phyloP scores from a whole-genome alignment of 2,888 invertebrate species.

The Aleiodes testaceus region DNA sequence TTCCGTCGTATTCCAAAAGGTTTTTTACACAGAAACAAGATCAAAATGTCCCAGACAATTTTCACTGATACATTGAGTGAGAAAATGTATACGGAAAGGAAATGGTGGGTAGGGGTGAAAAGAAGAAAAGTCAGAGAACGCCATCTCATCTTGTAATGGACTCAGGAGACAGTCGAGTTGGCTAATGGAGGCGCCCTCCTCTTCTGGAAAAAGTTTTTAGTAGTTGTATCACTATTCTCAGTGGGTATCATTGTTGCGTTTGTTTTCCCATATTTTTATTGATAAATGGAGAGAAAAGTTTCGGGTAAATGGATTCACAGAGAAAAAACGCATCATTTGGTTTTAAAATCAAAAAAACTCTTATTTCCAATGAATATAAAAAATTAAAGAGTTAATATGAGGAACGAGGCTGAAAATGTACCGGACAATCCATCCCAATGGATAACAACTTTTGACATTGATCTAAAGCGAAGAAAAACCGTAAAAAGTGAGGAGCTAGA shows the following conservation, averaged over 20 bases:
- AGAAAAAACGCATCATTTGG: no score
- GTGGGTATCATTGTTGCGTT: slow-evolving; percentile 5
- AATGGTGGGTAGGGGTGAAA: slow-evolving; percentile 53
- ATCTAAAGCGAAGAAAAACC: slow-evolving; percentile 42
- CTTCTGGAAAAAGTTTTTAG: slow-evolving; percentile 71
- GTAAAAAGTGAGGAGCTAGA: slow-evolving; percentile 27
- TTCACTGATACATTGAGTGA: slow-evolving; percentile 14
- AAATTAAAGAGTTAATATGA: no score
- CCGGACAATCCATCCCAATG: slow-evolving; percentile 48
- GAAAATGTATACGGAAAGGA: slow-evolving; percentile 49
- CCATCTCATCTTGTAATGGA: slow-evolving; percentile 73
- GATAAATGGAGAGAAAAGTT: slow-evolving; percentile 7
- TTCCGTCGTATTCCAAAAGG: no score
- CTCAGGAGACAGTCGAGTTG: slow-evolving; percentile 73
- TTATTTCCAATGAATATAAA: no score
- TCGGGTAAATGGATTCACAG: not conserved
- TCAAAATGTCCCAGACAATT: slow-evolving; percentile 1
- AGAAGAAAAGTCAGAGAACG: slow-evolving; percentile 45
- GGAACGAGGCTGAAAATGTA: not conserved
- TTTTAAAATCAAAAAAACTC: no score
- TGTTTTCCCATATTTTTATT: slow-evolving; percentile 2
- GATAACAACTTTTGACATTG: slow-evolving; percentile 59
- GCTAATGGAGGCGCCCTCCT: slow-evolving; percentile 70
- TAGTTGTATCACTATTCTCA: slow-evolving; percentile 46
- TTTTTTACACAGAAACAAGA: not conserved